phyloP scores from a whole-genome alignment of 2,113 vertebrate genomes.

The Larimichthys polyactis region DNA sequence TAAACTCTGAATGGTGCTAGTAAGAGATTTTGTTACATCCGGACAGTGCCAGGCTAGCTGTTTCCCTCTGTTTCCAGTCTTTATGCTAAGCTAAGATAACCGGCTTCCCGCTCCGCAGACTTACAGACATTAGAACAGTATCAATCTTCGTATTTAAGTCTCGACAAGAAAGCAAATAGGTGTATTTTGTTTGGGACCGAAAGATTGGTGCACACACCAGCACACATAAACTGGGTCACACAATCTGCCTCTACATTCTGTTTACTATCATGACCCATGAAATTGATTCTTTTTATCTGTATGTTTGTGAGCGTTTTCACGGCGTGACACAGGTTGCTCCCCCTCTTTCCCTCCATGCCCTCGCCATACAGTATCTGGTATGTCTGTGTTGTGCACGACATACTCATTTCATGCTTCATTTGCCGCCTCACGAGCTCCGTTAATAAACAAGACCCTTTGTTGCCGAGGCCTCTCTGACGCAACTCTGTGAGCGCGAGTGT shows the following conservation, averaged over 20 bases:
- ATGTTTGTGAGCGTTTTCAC: conserved; percentile 62
- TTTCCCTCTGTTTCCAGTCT: neutral
- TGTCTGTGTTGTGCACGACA: conserved; percentile 59
- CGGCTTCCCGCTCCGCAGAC: neutral
- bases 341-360: conserved; percentile 47
- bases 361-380: conserved; percentile 58
- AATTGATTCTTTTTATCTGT: conserved; percentile 79
- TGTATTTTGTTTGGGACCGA: neutral
- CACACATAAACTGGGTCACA: conserved; percentile 45
- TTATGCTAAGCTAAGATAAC: conserved; percentile 6
- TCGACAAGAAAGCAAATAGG: neutral
- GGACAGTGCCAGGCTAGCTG: neutral
- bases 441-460: conserved; percentile 77
- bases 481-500: neutral
- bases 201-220: conserved; percentile 5
- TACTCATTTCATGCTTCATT: conserved; percentile 82
- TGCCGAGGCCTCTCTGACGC: conserved; percentile 39
- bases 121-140: neutral
- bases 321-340: conserved; percentile 53
- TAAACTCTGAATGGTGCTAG: too few relatives aligned
- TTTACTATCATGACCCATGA: conserved; percentile 70
- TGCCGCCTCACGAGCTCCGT: conserved; percentile 67
- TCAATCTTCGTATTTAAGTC: neutral
- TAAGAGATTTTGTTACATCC: neutral
- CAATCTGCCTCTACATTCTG: conserved; percentile 51